phyloP scores from a whole-genome alignment of 2,888 invertebrate genomes.

The Kryphioiulus occultus region DNA sequence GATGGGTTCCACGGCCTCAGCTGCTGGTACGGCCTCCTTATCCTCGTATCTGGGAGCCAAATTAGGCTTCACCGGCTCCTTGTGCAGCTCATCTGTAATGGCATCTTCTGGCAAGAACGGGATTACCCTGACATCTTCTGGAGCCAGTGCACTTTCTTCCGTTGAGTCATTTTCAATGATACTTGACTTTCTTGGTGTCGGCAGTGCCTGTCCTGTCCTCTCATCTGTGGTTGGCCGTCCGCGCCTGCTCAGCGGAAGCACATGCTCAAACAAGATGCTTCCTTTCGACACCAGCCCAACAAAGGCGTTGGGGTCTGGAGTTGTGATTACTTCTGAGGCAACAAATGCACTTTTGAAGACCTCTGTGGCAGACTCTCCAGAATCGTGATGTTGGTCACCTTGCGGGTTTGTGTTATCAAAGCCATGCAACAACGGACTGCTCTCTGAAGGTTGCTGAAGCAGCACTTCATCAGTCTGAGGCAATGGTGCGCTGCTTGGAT shows the following conservation, averaged over 20 bases:
- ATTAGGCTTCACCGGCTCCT: conserved; percentile 25
- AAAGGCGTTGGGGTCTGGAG: conserved; percentile 39
- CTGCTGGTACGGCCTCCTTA: background rate
- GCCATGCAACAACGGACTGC: background rate
- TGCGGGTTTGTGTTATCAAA: background rate
- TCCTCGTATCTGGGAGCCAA: conserved; percentile 36
- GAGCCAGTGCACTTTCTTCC: background rate
- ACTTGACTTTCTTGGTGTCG: conserved; percentile 49
- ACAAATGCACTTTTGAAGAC: background rate
- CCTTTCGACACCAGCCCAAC: conserved; percentile 49
- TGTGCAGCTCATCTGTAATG: conserved; percentile 45
- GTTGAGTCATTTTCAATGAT: background rate
- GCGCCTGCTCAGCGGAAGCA: conserved; percentile 48
- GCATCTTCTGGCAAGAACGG: conserved; percentile 88
- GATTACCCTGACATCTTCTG: conserved; percentile 68
- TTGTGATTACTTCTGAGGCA: background rate
- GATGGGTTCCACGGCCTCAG: background rate
- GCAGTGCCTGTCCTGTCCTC: conserved; percentile 47
- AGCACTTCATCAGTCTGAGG: no score
- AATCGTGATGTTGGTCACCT: background rate
- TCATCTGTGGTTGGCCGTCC: conserved; percentile 50
- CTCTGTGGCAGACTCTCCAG: background rate
- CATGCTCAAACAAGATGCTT: conserved; percentile 44
- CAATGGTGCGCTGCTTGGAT: background rate
- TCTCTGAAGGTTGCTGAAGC: background rate